Evolutionary conservation across 2,888 invertebrate species (phyloP).

Genomic region (Dione vanillae): DNA sequence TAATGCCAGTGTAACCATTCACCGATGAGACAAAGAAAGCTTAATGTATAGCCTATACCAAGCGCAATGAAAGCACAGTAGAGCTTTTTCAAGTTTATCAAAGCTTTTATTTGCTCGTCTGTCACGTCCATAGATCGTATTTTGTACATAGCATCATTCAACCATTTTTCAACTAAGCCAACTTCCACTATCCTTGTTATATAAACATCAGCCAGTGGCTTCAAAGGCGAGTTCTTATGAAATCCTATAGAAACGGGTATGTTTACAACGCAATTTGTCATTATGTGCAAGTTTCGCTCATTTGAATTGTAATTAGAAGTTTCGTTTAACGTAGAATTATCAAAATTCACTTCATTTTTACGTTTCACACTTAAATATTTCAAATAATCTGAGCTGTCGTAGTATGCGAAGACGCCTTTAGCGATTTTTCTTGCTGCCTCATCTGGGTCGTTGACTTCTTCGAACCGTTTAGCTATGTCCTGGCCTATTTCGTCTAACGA

Average conservation of each 20-base stretch:
- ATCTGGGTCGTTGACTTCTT: conserved; percentile 85
- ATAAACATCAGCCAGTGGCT: conserved; percentile 87
- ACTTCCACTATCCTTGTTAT: conserved; percentile 88
- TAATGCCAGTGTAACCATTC: conserved; percentile 89
- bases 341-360: conserved; percentile 63
- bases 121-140: conserved; percentile 82
- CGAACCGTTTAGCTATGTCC: conserved; percentile 87
- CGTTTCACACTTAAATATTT: conserved; percentile 86
- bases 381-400: conserved; percentile 90
- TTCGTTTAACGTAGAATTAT: conserved; percentile 56
- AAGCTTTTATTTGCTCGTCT: conserved; percentile 86
- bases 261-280: conserved; percentile 91
- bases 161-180: conserved; percentile 91
- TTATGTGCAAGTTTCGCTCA: conserved; percentile 88
- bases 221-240: conserved; percentile 92
- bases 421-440: conserved; percentile 87
- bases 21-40: conserved; percentile 81
- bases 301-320: conserved; percentile 42
- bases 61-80: conserved; percentile 90
- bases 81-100: conserved; percentile 91
- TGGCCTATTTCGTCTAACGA: conserved; percentile 88
- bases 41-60: conserved; percentile 87
- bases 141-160: conserved; percentile 88
- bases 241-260: conserved; percentile 93
- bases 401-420: conserved; percentile 90